These are phyloP conservation scores for Achatina immaculata DNA, from an alignment of 1,140 invertebrate species.

Conservation along the genomic window DNA sequence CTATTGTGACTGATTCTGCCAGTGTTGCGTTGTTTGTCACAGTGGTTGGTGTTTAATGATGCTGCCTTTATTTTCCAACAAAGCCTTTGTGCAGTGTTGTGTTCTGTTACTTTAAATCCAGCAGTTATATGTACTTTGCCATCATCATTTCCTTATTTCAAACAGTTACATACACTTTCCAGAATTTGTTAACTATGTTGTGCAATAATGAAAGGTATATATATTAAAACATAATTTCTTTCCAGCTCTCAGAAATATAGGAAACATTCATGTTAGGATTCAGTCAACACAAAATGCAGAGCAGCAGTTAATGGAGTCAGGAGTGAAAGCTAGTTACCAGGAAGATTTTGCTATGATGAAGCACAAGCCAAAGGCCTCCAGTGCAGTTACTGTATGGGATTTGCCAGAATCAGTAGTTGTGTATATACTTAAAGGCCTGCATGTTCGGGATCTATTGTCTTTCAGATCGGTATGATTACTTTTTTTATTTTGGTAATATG, in stretches of 20 bases:
- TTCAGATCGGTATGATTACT: slow-evolving; percentile 60
- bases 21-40: too few relatives aligned
- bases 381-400: slow-evolving; percentile 62
- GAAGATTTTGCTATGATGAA: not conserved
- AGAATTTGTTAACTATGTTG: too few relatives aligned
- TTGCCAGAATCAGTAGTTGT: slow-evolving; percentile 66
- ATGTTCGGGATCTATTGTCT: slow-evolving; percentile 65
- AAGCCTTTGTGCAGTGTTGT: too few relatives aligned
- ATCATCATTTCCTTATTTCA: too few relatives aligned
- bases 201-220: too few relatives aligned
- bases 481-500: not conserved
- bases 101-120: too few relatives aligned
- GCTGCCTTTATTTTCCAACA: too few relatives aligned
- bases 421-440: slow-evolving; percentile 59
- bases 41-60: too few relatives aligned
- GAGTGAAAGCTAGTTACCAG: not conserved
- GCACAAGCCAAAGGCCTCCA: slow-evolving; percentile 51
- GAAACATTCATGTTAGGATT: not conserved
- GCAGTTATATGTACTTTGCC: too few relatives aligned
- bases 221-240: not conserved
- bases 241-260: slow-evolving; percentile 19
- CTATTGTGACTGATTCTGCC: too few relatives aligned
- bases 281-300: slow-evolving; percentile 13
- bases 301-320: not conserved
- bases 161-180: too few relatives aligned